Evolutionary conservation across 2,797 vertebrate species (phyloP).

Genomic region (Moxostoma hubbsi): DNA sequence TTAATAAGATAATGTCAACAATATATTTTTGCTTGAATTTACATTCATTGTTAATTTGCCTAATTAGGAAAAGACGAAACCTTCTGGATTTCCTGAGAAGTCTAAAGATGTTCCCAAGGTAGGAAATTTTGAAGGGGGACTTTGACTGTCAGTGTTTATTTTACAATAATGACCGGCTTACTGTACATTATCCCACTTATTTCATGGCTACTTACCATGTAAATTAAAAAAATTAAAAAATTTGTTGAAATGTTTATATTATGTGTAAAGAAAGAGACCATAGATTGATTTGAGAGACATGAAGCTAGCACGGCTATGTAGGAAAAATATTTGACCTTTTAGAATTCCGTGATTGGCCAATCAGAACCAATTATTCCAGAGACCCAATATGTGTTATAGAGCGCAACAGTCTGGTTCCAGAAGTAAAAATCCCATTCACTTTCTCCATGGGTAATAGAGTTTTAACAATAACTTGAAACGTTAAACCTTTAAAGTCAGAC

Average conservation of each 20-base stretch:
- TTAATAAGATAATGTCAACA: background rate
- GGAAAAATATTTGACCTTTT: no score
- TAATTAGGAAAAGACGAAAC: slow-evolving; percentile 47
- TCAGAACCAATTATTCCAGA: no score
- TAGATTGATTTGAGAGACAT: background rate
- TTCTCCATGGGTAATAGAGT: no score
- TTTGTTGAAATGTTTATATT: background rate
- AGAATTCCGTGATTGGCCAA: no score
- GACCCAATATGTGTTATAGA: no score
- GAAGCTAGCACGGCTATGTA: no score
- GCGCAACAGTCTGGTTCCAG: no score
- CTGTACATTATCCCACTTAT: background rate
- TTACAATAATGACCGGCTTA: background rate
- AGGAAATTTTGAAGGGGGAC: background rate
- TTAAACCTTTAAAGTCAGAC: no score
- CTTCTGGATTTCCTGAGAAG: slow-evolving; percentile 39
- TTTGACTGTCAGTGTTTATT: background rate
- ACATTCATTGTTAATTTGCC: background rate
- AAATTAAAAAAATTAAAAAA: background rate
- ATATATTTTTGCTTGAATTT: background rate
- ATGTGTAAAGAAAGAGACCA: background rate
- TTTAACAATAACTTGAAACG: no score
- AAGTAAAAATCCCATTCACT: no score
- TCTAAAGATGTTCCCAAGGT: slow-evolving; percentile 47
- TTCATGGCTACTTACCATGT: background rate